These are phyloP conservation scores for Agrotis ipsilon DNA, from an alignment of 2,888 invertebrate genomes.

Conservation along the genomic window DNA sequence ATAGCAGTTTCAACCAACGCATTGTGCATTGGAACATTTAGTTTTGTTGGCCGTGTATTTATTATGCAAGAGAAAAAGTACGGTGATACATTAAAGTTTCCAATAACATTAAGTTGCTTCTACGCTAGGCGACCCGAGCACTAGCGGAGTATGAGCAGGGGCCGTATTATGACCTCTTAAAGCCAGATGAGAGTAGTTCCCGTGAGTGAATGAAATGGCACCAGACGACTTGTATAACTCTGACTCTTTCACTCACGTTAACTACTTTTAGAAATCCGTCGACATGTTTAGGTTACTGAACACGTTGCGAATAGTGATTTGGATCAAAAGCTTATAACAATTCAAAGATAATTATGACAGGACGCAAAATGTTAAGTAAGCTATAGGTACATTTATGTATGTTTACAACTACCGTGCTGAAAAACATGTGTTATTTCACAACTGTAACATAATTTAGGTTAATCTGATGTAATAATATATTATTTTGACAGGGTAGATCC, in stretches of 20 bases:
- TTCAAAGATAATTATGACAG: conserved; percentile 29
- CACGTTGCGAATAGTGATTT: conserved; percentile 48
- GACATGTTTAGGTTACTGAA: conserved; percentile 41
- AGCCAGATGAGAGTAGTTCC: too few species aligned
- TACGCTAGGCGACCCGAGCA: too few species aligned
- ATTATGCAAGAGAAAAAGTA: conserved; percentile 15
- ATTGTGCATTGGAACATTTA: conserved; percentile 41
- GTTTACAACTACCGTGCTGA: neutral
- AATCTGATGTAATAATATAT: conserved; percentile 48
- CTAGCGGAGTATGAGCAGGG: too few species aligned
- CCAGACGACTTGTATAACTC: too few species aligned
- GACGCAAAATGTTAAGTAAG: conserved; percentile 13
- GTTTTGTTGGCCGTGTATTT: conserved; percentile 34
- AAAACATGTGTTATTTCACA: conserved; percentile 35
- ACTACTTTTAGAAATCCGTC: conserved; percentile 24
- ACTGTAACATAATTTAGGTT: conserved; percentile 50
- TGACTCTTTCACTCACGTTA: too few species aligned
- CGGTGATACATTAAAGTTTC: conserved; percentile 25
- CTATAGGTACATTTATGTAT: neutral
- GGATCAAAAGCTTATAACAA: conserved; percentile 44
- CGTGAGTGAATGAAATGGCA: too few species aligned
- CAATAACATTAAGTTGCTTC: conserved; percentile 54
- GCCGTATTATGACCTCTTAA: too few species aligned
- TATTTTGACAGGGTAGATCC: conserved; percentile 52
- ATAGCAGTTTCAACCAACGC: conserved; percentile 49